Percentiles rank a stretch among this genome's conserved stretches.
Conservation (phyloP, 1,140 invertebrate genomes). For the Zaprionus capensis region DNA sequence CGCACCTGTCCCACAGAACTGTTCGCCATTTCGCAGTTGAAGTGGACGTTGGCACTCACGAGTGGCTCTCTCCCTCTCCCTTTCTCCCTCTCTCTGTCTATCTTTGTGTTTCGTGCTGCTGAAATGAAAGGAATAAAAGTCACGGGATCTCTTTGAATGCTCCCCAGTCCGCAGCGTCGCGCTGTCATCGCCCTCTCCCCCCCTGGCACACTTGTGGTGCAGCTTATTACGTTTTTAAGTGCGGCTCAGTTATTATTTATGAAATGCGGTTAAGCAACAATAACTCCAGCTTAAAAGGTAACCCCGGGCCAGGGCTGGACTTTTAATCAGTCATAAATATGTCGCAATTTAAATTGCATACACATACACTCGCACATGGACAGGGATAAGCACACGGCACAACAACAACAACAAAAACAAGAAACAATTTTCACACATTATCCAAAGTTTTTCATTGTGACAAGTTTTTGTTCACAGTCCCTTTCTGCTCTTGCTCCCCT, state of each 20-base stretch:
- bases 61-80: neutral
- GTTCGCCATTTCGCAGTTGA: slow-evolving; percentile 37
- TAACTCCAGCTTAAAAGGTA: slow-evolving; percentile 21
- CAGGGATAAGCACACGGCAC: neutral
- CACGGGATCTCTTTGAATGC: slow-evolving; percentile 2
- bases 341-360: slow-evolving; percentile 30
- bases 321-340: slow-evolving; percentile 59
- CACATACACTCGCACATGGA: slow-evolving; percentile 8
- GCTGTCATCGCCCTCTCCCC: neutral
- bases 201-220: slow-evolving; percentile 15
- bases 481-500: slow-evolving; percentile 8
- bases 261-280: slow-evolving; percentile 35
- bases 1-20: slow-evolving; percentile 24
- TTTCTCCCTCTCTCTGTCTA: neutral
- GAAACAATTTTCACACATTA: slow-evolving; percentile 44
- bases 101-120: neutral
- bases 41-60: slow-evolving; percentile 32
- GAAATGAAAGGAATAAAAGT: slow-evolving; percentile 53
- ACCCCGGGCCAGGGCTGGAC: slow-evolving; percentile 32
- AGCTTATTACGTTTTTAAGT: slow-evolving; percentile 77
- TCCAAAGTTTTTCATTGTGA: slow-evolving; percentile 33
- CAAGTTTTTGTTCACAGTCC: slow-evolving; percentile 31
- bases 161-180: neutral
- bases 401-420: neutral
- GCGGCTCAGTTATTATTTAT: slow-evolving; percentile 66